Conservation (phyloP, 2,113 vertebrate genomes). For the Alligator sinensis region DNA sequence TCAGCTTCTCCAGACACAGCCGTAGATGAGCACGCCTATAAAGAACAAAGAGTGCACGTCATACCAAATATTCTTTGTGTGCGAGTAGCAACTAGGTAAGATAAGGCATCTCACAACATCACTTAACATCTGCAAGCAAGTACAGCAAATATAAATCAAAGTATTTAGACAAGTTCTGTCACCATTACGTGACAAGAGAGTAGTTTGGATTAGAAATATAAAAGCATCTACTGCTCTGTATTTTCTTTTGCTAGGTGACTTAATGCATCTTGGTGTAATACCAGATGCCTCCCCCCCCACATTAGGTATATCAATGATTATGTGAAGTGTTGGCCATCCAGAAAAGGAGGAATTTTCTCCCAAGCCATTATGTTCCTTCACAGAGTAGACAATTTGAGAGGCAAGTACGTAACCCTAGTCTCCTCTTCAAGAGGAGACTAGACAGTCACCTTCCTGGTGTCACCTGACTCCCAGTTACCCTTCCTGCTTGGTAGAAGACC, state of each 20-base stretch:
- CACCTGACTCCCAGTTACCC: no score
- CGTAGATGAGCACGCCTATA: conserved; percentile 91
- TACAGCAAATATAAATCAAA: background rate
- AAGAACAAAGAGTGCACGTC: background rate
- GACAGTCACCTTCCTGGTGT: no score
- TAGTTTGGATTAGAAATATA: background rate
- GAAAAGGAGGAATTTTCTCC: background rate
- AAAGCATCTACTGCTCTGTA: background rate
- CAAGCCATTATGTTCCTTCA: background rate
- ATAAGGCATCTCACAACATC: background rate
- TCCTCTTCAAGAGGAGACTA: no score
- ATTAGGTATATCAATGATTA: background rate
- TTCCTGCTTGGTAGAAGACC: no score
- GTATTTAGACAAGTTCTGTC: background rate
- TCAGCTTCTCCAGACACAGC: conserved; percentile 93
- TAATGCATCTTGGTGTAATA: background rate
- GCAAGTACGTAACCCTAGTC: background rate
- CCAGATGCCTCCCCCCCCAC: background rate
- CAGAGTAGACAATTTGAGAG: background rate
- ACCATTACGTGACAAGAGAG: background rate
- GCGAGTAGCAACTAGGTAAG: background rate
- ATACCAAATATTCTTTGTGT: fast-evolving
- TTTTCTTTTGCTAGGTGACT: background rate
- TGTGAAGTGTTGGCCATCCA: background rate
- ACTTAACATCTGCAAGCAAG: fast-evolving